A percentile compares a stretch with the other conserved stretches of the same genome.
phyloP scores from a whole-genome alignment of 35 echinoderm and acorn worm species.

The Holothuria glaberrima region DNA sequence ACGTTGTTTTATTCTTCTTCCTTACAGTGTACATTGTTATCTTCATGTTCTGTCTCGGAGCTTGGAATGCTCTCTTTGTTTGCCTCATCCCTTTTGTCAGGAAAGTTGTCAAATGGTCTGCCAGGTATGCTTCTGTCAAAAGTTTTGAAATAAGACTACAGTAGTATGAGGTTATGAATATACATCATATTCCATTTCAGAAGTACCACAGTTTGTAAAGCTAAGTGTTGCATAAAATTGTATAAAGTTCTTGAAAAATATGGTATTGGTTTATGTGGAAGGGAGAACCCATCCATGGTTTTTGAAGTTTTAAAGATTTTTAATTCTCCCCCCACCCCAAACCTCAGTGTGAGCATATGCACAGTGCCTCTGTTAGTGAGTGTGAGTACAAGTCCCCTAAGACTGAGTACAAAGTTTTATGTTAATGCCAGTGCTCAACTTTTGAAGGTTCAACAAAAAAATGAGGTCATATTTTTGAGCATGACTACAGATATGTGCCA shows the following conservation, averaged over 20 bases:
- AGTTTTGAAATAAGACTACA: background rate
- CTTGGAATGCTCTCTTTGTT: constrained; percentile 21
- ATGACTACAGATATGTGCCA: no score
- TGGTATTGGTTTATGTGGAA: background rate
- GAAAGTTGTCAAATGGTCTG: background rate
- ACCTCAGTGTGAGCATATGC: no score
- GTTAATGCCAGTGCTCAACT: no score
- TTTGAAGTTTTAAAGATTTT: no score
- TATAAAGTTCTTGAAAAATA: background rate
- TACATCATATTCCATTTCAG: background rate
- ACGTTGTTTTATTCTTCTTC: constrained; percentile 2
- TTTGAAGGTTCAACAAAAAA: no score
- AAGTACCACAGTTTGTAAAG: background rate
- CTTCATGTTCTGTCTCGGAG: constrained; percentile 41
- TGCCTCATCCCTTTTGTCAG: constrained; percentile 29
- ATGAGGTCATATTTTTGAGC: no score
- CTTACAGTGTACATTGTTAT: constrained; percentile 39
- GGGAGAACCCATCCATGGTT: no score
- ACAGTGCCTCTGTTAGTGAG: no score
- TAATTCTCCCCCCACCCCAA: no score
- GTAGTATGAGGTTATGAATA: background rate
- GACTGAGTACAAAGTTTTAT: no score
- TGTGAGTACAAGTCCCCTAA: no score
- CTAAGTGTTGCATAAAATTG: background rate
- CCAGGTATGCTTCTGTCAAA: background rate